Evolutionary conservation across 2,797 vertebrate genomes (phyloP).

Genomic region (Rhabdophis nuchalis): DNA sequence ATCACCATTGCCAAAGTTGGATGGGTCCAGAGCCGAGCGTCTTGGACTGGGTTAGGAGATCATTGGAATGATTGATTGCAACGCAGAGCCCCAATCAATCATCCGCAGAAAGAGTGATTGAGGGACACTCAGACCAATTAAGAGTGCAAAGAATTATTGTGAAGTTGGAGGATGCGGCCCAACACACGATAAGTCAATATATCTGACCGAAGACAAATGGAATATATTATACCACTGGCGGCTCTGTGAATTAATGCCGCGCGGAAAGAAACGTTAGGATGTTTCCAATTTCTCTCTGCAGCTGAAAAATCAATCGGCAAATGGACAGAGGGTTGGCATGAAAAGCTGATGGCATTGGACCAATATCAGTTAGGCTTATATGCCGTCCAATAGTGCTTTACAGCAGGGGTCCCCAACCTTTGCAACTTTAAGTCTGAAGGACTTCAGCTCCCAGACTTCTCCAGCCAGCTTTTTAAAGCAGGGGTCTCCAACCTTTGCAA

Average conservation of each 20-base stretch:
- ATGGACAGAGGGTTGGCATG: not conserved
- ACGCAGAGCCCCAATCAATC: not conserved
- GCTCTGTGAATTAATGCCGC: not conserved
- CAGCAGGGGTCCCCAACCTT: too few species aligned
- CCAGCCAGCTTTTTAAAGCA: too few species aligned
- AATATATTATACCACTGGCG: slow-evolving; percentile 52
- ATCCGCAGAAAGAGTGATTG: not conserved
- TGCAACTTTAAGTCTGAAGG: too few species aligned
- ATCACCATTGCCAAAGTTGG: not conserved
- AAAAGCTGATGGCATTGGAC: slow-evolving; percentile 14
- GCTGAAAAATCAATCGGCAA: not conserved
- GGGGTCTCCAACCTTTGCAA: too few species aligned
- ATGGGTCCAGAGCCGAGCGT: not conserved
- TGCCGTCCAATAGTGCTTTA: not conserved
- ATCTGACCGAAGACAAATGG: slow-evolving; percentile 20
- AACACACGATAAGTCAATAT: not conserved
- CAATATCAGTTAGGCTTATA: not conserved
- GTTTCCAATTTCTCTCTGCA: slow-evolving; percentile 45
- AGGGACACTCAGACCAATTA: not conserved
- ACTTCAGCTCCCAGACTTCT: too few species aligned
- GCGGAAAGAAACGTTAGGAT: not conserved
- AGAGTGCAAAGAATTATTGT: not conserved
- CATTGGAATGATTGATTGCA: not conserved
- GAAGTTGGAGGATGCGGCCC: not conserved
- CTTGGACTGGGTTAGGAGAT: not conserved